Base-by-base conservation (phyloP, 2,113 vertebrate genomes). In the Pteronura brasiliensis region DNA sequence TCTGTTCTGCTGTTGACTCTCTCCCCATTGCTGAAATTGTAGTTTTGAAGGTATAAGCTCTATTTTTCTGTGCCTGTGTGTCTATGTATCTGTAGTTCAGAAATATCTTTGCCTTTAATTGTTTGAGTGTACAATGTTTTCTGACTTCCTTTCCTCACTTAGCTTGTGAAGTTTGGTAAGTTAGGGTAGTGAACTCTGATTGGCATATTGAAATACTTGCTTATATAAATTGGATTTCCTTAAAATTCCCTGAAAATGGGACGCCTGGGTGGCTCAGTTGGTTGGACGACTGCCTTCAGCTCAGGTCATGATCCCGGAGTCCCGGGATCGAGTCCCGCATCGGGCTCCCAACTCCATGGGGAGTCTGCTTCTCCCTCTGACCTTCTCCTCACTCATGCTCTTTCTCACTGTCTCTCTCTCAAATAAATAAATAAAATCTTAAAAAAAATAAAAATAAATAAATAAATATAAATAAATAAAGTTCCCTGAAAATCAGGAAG, bases 101-200 rank as follows among this genome's bases (percentile, higher is more conserved):
- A 97, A 89, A 89, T 72, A 14, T 6, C 42, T 44, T 76, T 34
- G 2, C 20, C 7, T 77, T 21, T 93, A 49, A n/a, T 47, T 82
- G 25, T 72, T 11, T 86, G 47, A 76, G 11, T 96, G 0, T 88
- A 15, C 20, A 47, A 18, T 81, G 13, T 84, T 93, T 91, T 93
- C 44, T 14, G 90, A 36, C 15, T 11, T 44, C 29, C 23, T 42
- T 42, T 42, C 42, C 42, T 42, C 6, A 42, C 42, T 59, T 93
- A 90, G 10, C 89, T 69, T 81, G 88, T 72, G 91, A 95, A 91
- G 31, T 74, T 13, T 91, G n/a, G 55, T 87, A 79, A 96, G 91
- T 82, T 91, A 92, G 88, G 83, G 49, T 20, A 79, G 13, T 3
- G 72, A 52, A 3, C 79, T 95, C 21, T 95, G 23, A 91, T 76